Conservation (phyloP, 2,113 vertebrate species). For the Peucedramus taeniatus region DNA sequence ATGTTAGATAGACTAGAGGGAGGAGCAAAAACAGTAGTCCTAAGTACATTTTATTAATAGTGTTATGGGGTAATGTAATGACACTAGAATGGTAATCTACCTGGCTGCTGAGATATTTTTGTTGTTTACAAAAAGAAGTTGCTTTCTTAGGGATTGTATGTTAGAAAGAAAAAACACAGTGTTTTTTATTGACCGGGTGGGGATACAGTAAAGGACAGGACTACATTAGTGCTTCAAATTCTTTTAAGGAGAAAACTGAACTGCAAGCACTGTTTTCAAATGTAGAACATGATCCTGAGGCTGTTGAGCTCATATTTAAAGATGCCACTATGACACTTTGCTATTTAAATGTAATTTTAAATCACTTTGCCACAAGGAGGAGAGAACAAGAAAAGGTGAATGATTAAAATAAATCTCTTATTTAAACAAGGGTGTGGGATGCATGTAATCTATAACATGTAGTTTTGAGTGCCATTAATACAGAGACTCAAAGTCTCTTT, state of each 20-base stretch:
- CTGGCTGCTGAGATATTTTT: background rate
- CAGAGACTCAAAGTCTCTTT: background rate
- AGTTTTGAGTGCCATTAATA: background rate
- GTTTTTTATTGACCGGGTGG: background rate
- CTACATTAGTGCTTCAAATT: background rate
- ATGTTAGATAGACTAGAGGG: background rate
- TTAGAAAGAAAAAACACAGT: background rate
- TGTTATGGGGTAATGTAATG: background rate
- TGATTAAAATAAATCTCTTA: slow-evolving; percentile 2
- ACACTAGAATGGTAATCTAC: background rate
- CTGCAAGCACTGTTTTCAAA: background rate
- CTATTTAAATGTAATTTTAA: slow-evolving; percentile 28
- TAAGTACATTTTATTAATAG: background rate
- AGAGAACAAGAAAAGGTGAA: slow-evolving; percentile 17
- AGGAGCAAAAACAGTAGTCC: background rate
- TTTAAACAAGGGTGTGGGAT: background rate
- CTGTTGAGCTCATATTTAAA: slow-evolving; percentile 25
- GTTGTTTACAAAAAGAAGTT: background rate
- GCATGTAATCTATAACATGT: background rate
- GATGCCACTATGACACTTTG: background rate
- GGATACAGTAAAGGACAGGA: background rate
- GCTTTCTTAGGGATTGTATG: background rate
- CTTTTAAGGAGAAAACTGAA: slow-evolving; percentile 12
- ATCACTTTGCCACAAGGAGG: slow-evolving; percentile 11
- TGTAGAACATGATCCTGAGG: background rate